Evolutionary conservation across 2,888 invertebrate species (phyloP).

Genomic region (Argyra leucocephala): DNA sequence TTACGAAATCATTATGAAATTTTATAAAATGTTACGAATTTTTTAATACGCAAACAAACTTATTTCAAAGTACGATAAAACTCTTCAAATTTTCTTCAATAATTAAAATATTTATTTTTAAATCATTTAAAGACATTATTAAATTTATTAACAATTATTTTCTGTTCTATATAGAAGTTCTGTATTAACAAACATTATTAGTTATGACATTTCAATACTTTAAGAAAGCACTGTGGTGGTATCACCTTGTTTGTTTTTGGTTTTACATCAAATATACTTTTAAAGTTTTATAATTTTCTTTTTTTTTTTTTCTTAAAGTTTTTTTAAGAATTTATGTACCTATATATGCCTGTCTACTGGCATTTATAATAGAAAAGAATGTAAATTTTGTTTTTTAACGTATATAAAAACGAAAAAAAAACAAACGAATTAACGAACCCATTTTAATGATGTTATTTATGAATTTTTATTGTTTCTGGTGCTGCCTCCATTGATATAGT

Average conservation of each 20-base stretch:
- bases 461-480: not conserved
- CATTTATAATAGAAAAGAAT: not conserved
- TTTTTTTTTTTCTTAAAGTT: not conserved
- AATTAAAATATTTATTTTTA: no score
- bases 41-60: no score
- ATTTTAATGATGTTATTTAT: constrained; percentile 6
- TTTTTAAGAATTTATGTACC: not conserved
- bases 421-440: constrained; percentile 5
- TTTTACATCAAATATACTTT: not conserved
- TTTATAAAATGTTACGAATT: no score
- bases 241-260: not conserved
- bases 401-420: not conserved
- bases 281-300: not conserved
- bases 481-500: not conserved
- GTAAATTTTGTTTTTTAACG: not conserved
- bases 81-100: no score
- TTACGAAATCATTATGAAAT: no score
- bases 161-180: no score
- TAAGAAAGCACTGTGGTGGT: not conserved
- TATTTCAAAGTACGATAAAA: no score
- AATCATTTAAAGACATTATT: no score
- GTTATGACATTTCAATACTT: no score
- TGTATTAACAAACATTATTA: no score
- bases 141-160: no score
- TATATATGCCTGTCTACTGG: not conserved